Evolutionary conservation across 1,140 invertebrate genomes (phyloP), one percentile per base, ranked within the genome.

Genomic region (Lepidostoma basale): DNA sequence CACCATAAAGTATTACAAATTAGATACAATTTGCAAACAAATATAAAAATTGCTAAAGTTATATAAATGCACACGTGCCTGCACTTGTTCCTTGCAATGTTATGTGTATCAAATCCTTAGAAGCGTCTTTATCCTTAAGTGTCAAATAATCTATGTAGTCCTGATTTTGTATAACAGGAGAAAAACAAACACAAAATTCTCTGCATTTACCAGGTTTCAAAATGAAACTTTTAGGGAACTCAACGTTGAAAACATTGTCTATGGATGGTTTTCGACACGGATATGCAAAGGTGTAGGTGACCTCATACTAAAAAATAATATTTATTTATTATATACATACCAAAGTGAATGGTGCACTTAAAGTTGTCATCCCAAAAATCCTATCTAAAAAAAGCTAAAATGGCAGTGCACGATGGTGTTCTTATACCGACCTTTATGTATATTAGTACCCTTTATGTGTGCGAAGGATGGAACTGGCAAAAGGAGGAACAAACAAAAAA

Each of bases 81-180:
- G 40, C 10, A 30, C 60, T 47, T 12, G 60, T 30, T 49, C 60
- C 60, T 62, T 62, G 60, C 26, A 62, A 12, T 18, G 44, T 62
- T 2, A 62, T 12, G 2, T 40, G 23, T 0, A 62, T 28, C 8
- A 12, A n/a, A n/a, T n/a, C 22, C 14, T 28, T 62, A 26, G 16
- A 10, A 9, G 36, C 26, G 20, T 18, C 10, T 16, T 36, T 47
- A 30, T 47, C 39, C 18, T 47, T 8, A 12, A 62, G 14, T 2
- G 2, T 42, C 14, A 26, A 47, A 62, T 62, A 62, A 30, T 62
- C 60, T 25, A 62, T 62, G 25, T 62, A 62, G 28, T 62, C 60
- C 8, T 47, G 40, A 16, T 47, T 47, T 16, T 40, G 28, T 47
- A 62, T 26, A 16, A 28, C 2, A 10, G 60, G 60, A 14, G 23